phyloP scores from a whole-genome alignment of 2,888 invertebrate genomes.

The Monochamus alternatus region DNA sequence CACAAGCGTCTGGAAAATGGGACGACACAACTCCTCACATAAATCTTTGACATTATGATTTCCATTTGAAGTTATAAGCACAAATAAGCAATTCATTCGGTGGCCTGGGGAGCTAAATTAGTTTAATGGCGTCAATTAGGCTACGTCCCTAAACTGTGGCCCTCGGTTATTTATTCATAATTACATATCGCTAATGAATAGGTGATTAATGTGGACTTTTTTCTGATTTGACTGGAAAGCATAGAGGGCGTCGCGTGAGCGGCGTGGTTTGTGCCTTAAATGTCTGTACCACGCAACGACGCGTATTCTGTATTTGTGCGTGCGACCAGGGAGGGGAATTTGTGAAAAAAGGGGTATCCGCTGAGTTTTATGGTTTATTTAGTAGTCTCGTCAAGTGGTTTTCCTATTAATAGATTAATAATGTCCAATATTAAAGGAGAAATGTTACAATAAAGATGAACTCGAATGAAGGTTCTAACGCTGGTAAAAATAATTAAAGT shows the following conservation, averaged over 20 bases:
- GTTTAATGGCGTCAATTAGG: neutral
- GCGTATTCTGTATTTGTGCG: conserved; percentile 17
- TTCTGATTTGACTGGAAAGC: conserved; percentile 14
- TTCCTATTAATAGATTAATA: neutral
- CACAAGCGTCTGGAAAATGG: too few species aligned
- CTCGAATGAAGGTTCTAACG: too few species aligned
- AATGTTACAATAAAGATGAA: too few species aligned
- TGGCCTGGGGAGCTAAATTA: neutral
- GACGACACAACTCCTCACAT: too few species aligned
- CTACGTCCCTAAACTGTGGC: neutral
- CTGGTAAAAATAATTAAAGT: too few species aligned
- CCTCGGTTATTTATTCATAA: conserved; percentile 6
- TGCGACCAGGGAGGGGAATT: conserved; percentile 9
- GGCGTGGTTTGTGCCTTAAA: neutral
- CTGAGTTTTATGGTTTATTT: neutral
- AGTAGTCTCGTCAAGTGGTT: neutral
- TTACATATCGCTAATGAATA: conserved; percentile 9
- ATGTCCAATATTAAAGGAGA: too few species aligned
- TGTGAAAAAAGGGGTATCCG: neutral
- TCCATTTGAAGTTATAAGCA: too few species aligned
- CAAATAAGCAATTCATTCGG: neutral
- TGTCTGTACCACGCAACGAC: neutral
- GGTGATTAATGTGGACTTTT: conserved; percentile 26
- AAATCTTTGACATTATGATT: too few species aligned
- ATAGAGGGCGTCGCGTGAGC: conserved; percentile 17